phyloP scores from a whole-genome alignment of 2,888 invertebrate genomes.

The Clusia tigrina region DNA sequence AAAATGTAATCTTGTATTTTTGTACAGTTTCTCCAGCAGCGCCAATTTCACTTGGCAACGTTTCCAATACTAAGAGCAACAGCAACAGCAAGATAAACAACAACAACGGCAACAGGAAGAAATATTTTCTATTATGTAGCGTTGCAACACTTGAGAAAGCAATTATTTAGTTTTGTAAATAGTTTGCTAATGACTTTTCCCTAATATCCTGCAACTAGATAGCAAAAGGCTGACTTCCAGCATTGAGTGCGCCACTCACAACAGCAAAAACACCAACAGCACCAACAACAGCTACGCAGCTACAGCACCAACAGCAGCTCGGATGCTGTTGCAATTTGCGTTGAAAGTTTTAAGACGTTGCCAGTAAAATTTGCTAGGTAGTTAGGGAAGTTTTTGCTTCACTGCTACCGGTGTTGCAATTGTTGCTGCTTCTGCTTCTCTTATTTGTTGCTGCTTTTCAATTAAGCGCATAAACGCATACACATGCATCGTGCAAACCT shows the following conservation, averaged over 20 bases:
- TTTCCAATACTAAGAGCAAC: neutral
- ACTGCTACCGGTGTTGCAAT: neutral
- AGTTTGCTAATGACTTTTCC: constrained; percentile 34
- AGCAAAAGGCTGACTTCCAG: neutral
- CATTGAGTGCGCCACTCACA: too few relatives aligned
- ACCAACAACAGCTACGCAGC: neutral
- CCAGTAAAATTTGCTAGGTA: too few relatives aligned
- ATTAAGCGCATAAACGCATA: neutral
- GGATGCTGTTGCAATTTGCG: neutral
- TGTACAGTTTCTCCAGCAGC: neutral
- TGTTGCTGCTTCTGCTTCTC: too few relatives aligned
- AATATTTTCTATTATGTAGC: neutral
- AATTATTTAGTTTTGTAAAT: constrained; percentile 29
- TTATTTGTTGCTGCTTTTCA: neutral
- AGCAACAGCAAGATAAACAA: neutral
- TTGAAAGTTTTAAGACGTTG: constrained; percentile 3
- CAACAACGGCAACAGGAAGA: too few relatives aligned
- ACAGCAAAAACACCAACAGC: too few relatives aligned
- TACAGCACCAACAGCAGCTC: neutral
- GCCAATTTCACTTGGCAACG: neutral
- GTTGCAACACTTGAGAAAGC: constrained; percentile 17
- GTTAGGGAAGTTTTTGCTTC: neutral
- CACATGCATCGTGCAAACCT: neutral
- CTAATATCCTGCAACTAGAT: constrained; percentile 16
- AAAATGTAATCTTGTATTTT: too few relatives aligned